A percentile compares a stretch with the other conserved stretches of the same genome.
Evolutionary conservation across 2,888 invertebrate genomes (phyloP).

Genomic region (Myopa tessellatipennis): DNA sequence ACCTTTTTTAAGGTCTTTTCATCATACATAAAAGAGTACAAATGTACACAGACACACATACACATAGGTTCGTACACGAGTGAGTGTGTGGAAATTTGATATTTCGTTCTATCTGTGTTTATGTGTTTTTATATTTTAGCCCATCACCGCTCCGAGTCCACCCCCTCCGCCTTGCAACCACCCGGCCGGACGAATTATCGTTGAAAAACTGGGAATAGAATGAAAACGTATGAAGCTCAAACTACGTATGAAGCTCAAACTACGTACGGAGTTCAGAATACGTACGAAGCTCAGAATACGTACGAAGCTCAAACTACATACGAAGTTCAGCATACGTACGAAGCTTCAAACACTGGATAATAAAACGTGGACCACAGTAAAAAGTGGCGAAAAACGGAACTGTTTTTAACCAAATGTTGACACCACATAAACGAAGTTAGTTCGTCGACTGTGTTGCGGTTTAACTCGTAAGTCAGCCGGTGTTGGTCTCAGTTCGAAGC

Average conservation of each 20-base stretch:
- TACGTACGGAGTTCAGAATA: too few species aligned
- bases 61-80: neutral
- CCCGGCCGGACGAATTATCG: too few species aligned
- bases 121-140: neutral
- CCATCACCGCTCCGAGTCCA: too few species aligned
- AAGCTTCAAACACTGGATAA: neutral
- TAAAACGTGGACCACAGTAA: neutral
- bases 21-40: neutral
- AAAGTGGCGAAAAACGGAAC: neutral
- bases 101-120: neutral
- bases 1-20: neutral
- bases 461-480: constrained; percentile 44
- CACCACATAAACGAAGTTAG: constrained; percentile 21
- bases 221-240: too few species aligned
- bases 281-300: too few species aligned
- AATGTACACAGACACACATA: neutral
- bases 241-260: too few species aligned
- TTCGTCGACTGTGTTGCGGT: constrained; percentile 38
- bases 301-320: too few species aligned
- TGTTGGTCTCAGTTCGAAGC: neutral
- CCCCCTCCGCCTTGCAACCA: too few species aligned
- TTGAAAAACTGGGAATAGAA: too few species aligned
- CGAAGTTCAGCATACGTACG: neutral
- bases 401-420: constrained; percentile 22
- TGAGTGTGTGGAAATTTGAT: constrained; percentile 1